Base-by-base conservation (phyloP, 1,140 invertebrate genomes). In the Aphelinus certus region DNA sequence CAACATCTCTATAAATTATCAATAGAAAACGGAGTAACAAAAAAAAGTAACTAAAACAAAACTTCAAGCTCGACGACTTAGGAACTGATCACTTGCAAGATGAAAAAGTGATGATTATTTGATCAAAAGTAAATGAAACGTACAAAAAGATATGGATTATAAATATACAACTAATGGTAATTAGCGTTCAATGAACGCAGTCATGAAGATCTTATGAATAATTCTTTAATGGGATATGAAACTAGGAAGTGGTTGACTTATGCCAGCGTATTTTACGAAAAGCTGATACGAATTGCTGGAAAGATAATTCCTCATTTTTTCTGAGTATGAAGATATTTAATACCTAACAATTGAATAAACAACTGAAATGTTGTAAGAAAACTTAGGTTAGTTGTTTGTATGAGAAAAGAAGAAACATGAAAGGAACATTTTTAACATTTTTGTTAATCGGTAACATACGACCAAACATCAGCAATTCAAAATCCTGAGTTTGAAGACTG, bases 401-500 rank as follows among this genome's bases (percentile, higher is more conserved):
- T 42, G 48, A 56, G 43, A 48, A 56, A 56, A 3, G 26, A 43
- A 48, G 55, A 46, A 45, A 26, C 3, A 62, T 2, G 26, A 58
- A 53, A 53, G 53, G 7, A 45, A 63, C 7, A 48, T 63, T 6
- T 71, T 26, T 63, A 3, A 7, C 7, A 3, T 26, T 73, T 43
- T 51, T 46, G 26, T 26, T 26, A 66, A 66, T 66, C 10, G 7
- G 66, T 60, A 58, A 60, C 42, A 51, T n/a, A 55, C 49, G 43
- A 63, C 47, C 60, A 63, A 45, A 71, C 49, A 71, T 10, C 57
- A 65, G 10, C 46, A 1, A 1, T 55, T 53, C 48, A 71, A 71
- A 80, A 80, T 81, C 79, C 79, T 83, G 82, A 82, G 82, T 81
- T 83, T 83, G 81, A 67, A 77, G 82, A 81, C 72, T 79, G 75